A percentile compares a stretch with the other conserved stretches of the same genome.
Evolutionary conservation across 2,888 invertebrate species (phyloP).

Genomic region (Epinotia brunnichana): DNA sequence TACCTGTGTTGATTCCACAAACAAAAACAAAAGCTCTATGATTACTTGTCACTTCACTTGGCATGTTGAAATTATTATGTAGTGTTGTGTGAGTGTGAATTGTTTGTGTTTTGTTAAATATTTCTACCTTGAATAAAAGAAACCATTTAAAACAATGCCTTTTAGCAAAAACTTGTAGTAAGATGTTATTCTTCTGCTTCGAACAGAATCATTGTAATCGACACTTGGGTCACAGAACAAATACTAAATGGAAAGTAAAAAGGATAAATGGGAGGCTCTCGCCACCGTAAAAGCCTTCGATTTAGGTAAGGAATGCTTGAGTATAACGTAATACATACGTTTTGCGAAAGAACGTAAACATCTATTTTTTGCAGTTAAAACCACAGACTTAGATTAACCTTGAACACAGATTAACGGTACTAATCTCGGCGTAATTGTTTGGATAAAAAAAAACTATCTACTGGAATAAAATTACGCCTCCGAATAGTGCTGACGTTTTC

Average conservation of each 20-base stretch:
- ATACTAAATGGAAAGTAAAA: constrained; percentile 65
- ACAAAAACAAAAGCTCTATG: background rate
- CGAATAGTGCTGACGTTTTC: background rate
- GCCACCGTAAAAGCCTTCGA: constrained; percentile 78
- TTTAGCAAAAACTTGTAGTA: constrained; percentile 31
- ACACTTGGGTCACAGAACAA: constrained; percentile 26
- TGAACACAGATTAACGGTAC: constrained; percentile 20
- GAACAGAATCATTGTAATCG: constrained; percentile 30
- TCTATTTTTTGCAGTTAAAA: background rate
- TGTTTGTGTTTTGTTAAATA: constrained; percentile 29
- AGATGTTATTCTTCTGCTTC: constrained; percentile 30
- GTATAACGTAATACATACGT: background rate
- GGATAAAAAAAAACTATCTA: background rate
- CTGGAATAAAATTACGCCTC: background rate
- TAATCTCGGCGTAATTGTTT: background rate
- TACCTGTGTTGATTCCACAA: background rate
- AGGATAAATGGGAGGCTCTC: constrained; percentile 75
- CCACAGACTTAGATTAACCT: constrained; percentile 18
- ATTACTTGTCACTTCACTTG: background rate
- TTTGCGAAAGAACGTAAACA: background rate
- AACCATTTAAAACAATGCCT: constrained; percentile 26
- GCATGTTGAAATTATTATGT: constrained; percentile 28
- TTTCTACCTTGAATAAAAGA: background rate
- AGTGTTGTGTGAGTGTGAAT: constrained; percentile 32
- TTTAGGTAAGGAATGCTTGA: constrained; percentile 61